A percentile compares a stretch with the other conserved stretches of the same genome.
These are phyloP conservation scores for Lepeophtheirus nordmannii DNA, from an alignment of 2,888 invertebrate genomes.

Conservation along the genomic window DNA sequence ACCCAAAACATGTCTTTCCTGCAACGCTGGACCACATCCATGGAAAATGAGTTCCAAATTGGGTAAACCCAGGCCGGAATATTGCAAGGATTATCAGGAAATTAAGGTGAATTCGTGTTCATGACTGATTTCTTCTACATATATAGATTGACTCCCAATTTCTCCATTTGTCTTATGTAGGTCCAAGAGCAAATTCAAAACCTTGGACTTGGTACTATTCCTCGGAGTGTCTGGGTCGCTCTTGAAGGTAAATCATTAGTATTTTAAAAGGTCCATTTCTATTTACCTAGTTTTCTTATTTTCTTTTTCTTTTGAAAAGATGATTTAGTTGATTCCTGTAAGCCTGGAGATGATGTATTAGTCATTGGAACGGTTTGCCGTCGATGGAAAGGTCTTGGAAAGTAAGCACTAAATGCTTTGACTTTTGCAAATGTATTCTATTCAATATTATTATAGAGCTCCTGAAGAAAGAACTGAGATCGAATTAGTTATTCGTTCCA, in stretches of 20 bases:
- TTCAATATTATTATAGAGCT: conserved; percentile 34
- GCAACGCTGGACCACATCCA: conserved; percentile 35
- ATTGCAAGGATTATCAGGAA: conserved; percentile 68
- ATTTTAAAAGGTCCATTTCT: neutral
- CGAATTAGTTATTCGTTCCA: conserved; percentile 53
- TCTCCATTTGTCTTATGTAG: conserved; percentile 32
- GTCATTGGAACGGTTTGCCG: conserved; percentile 49
- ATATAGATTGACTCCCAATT: no score
- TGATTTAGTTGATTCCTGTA: conserved; percentile 53
- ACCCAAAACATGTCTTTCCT: conserved; percentile 38
- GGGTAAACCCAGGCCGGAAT: conserved; percentile 15
- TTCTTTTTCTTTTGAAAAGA: no score
- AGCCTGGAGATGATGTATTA: conserved; percentile 72
- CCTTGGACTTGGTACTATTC: conserved; percentile 53
- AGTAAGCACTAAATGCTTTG: no score
- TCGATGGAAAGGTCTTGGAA: conserved; percentile 49
- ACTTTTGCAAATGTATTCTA: no score
- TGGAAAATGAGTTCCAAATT: conserved; percentile 36
- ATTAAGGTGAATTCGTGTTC: conserved; percentile 37
- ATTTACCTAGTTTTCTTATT: neutral
- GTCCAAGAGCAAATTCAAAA: conserved; percentile 64
- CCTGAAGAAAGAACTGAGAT: conserved; percentile 45
- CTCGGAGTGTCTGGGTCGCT: conserved; percentile 57
- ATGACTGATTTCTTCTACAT: no score
- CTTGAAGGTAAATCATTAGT: conserved; percentile 58